A percentile compares a stretch with the other conserved stretches of the same genome.
Evolutionary conservation across 1,140 invertebrate species (phyloP).

Genomic region (Drosophila kanapiae): DNA sequence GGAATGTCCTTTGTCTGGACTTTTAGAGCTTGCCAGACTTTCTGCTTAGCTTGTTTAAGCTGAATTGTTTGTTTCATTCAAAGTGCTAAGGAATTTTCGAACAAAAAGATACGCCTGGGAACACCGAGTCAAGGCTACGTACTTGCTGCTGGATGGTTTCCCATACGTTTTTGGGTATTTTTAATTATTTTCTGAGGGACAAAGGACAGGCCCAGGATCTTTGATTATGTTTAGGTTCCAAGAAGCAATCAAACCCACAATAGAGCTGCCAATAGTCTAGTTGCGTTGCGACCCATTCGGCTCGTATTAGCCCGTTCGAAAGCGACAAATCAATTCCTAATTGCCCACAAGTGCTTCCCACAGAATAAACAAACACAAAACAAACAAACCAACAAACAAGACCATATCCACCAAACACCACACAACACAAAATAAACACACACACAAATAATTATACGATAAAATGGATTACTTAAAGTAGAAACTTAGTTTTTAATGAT

Average conservation of each 20-base stretch:
- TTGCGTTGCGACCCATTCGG: slow-evolving; percentile 16
- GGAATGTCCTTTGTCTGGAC: slow-evolving; percentile 17
- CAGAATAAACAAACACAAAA: slow-evolving; percentile 50
- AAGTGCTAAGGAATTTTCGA: slow-evolving; percentile 11
- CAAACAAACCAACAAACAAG: slow-evolving; percentile 38
- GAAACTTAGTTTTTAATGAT: slow-evolving; percentile 70
- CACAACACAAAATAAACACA: slow-evolving; percentile 34
- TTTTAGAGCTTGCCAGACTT: slow-evolving; percentile 25
- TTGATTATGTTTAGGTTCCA: slow-evolving; percentile 35
- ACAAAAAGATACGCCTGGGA: slow-evolving; percentile 1
- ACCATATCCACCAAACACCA: slow-evolving; percentile 46
- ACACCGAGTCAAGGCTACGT: background rate
- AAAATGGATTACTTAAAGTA: slow-evolving; percentile 72
- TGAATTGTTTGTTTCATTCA: slow-evolving; percentile 44
- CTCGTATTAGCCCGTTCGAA: slow-evolving; percentile 24
- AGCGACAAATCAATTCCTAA: slow-evolving; percentile 66
- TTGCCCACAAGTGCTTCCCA: slow-evolving; percentile 76
- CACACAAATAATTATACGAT: slow-evolving; percentile 62
- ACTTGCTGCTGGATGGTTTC: slow-evolving; percentile 17
- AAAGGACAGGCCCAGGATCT: slow-evolving; percentile 33
- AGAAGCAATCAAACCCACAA: slow-evolving; percentile 45
- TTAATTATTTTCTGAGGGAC: background rate
- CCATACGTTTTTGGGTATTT: slow-evolving; percentile 4
- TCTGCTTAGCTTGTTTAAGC: slow-evolving; percentile 57
- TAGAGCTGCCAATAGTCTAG: slow-evolving; percentile 67